These are phyloP conservation scores for Matsumyia berberina DNA, from an alignment of 2,888 invertebrate species.

Conservation along the genomic window DNA sequence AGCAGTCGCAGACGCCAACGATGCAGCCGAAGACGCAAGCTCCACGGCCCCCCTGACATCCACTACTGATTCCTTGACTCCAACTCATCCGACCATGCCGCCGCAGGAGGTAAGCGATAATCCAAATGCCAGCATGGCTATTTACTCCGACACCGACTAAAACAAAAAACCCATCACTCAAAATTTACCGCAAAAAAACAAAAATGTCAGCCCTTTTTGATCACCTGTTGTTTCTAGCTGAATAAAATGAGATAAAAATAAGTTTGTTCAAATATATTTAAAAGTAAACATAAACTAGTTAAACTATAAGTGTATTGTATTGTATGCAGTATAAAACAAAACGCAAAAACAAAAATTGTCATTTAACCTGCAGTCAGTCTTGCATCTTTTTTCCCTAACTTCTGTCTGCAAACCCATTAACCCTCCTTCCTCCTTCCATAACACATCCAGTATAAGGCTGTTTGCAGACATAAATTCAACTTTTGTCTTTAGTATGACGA, in stretches of 20 bases:
- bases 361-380: slow-evolving; percentile 13
- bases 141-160: slow-evolving; percentile 69
- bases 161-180: slow-evolving; percentile 2
- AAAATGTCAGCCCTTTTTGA: slow-evolving; percentile 35
- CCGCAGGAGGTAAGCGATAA: slow-evolving; percentile 33
- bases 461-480: slow-evolving; percentile 30
- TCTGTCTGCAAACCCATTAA: slow-evolving; percentile 13
- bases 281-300: slow-evolving; percentile 58
- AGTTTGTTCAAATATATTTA: slow-evolving; percentile 66
- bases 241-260: slow-evolving; percentile 53
- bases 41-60: slow-evolving; percentile 15
- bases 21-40: slow-evolving; percentile 33
- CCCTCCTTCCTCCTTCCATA: not conserved
- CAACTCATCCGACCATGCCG: slow-evolving; percentile 10
- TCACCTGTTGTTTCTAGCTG: slow-evolving; percentile 51
- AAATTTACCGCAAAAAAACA: slow-evolving; percentile 19
- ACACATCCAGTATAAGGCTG: slow-evolving; percentile 41
- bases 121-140: slow-evolving; percentile 63
- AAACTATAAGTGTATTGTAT: slow-evolving; percentile 45
- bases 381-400: slow-evolving; percentile 1
- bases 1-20: slow-evolving; percentile 33
- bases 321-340: slow-evolving; percentile 3
- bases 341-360: not conserved
- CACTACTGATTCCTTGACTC: slow-evolving; percentile 2
- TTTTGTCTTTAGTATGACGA: slow-evolving; percentile 49